phyloP scores from a whole-genome alignment of 2,888 invertebrate species.

The Diabrotica balteata region DNA sequence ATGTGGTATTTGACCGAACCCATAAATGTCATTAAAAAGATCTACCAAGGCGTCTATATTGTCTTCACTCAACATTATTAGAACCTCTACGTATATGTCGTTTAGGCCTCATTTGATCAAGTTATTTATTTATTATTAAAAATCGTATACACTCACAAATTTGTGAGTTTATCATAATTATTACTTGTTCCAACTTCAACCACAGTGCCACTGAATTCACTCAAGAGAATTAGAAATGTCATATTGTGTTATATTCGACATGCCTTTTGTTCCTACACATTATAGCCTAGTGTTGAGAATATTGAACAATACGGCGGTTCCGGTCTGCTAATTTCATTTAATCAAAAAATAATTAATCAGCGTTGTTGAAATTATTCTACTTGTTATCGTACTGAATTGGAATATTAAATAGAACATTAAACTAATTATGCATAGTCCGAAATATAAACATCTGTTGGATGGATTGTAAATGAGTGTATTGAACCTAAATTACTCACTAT shows the following conservation, averaged over 20 bases:
- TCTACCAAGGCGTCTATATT: no score
- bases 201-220: no score
- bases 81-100: no score
- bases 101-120: no score
- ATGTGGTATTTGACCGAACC: no score
- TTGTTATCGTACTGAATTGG: conserved; percentile 3
- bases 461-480: neutral
- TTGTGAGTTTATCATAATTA: no score
- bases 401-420: conserved; percentile 9
- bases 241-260: neutral
- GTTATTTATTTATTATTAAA: no score
- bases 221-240: no score
- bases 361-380: conserved; percentile 9
- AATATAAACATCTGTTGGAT: neutral
- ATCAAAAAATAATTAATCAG: conserved; percentile 23
- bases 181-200: no score
- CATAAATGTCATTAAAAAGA: no score
- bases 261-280: conserved; percentile 12
- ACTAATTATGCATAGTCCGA: neutral
- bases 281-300: conserved; percentile 13
- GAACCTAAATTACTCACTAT: neutral
- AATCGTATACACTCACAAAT: no score
- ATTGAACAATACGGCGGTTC: conserved; percentile 10
- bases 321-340: conserved; percentile 13
- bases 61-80: no score